Percentiles rank a stretch among this genome's conserved stretches.
These are phyloP conservation scores for Probosciger aterrimus DNA, from an alignment of 2,113 vertebrate genomes.

Conservation along the genomic window DNA sequence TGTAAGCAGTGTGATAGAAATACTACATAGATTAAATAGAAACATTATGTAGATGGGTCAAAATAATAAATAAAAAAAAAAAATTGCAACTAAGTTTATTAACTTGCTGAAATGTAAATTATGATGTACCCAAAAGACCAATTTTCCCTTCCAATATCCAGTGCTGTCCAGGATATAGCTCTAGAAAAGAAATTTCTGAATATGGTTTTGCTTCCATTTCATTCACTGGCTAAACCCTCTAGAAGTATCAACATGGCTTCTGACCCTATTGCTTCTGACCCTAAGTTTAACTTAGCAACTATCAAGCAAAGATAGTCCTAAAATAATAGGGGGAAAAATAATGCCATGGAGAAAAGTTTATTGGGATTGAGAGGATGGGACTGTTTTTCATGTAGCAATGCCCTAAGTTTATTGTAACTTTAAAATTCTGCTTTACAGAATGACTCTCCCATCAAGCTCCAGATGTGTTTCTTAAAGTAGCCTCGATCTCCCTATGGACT, in stretches of 20 bases:
- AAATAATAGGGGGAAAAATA: background rate
- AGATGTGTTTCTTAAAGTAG: background rate
- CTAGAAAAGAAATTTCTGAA: background rate
- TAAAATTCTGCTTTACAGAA: background rate
- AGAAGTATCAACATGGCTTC: background rate
- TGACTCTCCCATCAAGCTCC: background rate
- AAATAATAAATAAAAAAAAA: background rate
- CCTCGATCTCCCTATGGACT: slow-evolving; percentile 10
- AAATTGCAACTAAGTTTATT: background rate
- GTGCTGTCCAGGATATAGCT: background rate
- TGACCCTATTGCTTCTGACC: background rate
- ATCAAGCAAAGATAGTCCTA: background rate
- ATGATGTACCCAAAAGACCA: background rate
- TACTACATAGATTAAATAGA: background rate
- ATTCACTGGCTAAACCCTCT: background rate
- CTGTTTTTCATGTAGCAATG: background rate
- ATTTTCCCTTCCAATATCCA: background rate
- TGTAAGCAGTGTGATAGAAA: background rate
- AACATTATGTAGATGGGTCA: background rate
- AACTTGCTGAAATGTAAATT: background rate
- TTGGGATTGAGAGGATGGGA: background rate
- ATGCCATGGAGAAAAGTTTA: background rate
- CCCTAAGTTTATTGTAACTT: background rate
- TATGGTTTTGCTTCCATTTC: background rate
- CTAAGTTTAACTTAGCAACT: rapidly evolving